Evolutionary conservation across 53 echinoderm and acorn worm species (phyloP).

Genomic region (Patiria pectinifera): DNA sequence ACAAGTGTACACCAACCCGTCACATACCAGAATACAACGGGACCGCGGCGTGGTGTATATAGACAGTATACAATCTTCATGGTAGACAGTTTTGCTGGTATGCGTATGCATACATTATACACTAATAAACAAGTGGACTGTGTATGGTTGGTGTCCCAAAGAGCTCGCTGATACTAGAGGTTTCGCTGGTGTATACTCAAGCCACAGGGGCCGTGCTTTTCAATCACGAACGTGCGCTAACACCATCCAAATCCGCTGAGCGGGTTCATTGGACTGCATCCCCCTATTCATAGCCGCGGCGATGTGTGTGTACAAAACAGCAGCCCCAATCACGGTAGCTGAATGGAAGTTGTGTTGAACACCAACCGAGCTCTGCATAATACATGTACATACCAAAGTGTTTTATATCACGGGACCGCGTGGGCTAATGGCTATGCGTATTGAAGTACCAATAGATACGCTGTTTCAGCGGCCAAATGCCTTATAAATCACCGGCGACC

Average conservation of each 20-base stretch:
- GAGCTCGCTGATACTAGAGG: no score
- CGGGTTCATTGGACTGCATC: conserved; percentile 43
- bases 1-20: conserved; percentile 27
- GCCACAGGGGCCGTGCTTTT: background rate
- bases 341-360: conserved; percentile 35
- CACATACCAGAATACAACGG: background rate
- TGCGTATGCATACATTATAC: background rate
- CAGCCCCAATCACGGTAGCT: conserved; percentile 33
- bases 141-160: no score
- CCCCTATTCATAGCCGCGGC: conserved; percentile 1
- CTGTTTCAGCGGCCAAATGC: background rate
- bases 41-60: conserved; percentile 9
- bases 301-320: conserved; percentile 49
- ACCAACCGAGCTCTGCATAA: background rate
- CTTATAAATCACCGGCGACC: conserved; percentile 27
- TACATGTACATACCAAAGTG: background rate
- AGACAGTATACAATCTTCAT: background rate
- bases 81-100: conserved; percentile 12
- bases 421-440: background rate
- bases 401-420: conserved; percentile 8
- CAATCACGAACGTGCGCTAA: conserved; percentile 26
- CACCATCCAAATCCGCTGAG: conserved; percentile 28
- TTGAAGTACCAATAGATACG: background rate
- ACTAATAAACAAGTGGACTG: background rate
- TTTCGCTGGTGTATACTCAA: background rate